Conservation (phyloP, 1,140 invertebrate species). For the Panagrolaimus sp. region DNA sequence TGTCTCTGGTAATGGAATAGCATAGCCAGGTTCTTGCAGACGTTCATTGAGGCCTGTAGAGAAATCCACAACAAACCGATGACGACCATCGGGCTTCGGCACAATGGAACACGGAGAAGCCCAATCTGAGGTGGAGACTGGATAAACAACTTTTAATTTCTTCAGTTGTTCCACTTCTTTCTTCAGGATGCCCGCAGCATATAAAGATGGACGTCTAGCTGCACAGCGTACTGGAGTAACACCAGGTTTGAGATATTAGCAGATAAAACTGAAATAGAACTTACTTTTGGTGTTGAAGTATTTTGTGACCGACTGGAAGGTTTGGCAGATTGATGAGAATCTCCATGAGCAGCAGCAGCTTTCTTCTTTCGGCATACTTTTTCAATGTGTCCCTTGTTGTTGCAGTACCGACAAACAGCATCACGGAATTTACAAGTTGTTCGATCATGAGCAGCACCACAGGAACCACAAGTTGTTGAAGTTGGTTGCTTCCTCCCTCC, state of each 20-base stretch:
- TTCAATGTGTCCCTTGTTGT: background rate
- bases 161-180: too few relatives aligned
- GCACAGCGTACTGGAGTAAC: too few relatives aligned
- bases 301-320: too few relatives aligned
- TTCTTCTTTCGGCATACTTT: background rate
- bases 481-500: background rate
- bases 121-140: conserved; percentile 59
- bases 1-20: conserved; percentile 51
- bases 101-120: conserved; percentile 61
- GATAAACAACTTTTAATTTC: too few relatives aligned
- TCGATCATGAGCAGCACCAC: background rate
- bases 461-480: background rate
- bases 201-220: too few relatives aligned
- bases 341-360: too few relatives aligned
- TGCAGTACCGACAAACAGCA: background rate
- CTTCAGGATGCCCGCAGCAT: too few relatives aligned
- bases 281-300: too few relatives aligned
- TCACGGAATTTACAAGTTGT: background rate
- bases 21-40: conserved; percentile 26
- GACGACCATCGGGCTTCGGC: conserved; percentile 58
- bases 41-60: conserved; percentile 41
- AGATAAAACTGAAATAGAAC: too few relatives aligned
- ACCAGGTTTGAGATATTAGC: too few relatives aligned
- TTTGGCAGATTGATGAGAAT: too few relatives aligned
- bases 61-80: conserved; percentile 59